These are phyloP conservation scores for Luidia sarsii DNA, from an alignment of 53 echinoderm and acorn worm species.

Conservation along the genomic window DNA sequence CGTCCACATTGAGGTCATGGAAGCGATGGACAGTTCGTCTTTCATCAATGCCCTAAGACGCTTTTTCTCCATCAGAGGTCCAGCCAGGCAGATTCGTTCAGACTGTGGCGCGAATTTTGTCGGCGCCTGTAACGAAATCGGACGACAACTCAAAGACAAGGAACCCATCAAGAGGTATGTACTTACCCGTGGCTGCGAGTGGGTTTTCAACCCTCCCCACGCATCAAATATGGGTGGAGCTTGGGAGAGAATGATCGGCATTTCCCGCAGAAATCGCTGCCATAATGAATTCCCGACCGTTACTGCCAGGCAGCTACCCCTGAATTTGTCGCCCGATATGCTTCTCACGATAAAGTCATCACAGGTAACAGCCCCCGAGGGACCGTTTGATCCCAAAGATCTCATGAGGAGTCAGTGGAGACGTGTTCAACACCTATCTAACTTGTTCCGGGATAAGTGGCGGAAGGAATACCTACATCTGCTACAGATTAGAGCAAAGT, in stretches of 20 bases:
- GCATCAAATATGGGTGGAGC: slow-evolving; percentile 63
- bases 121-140: slow-evolving; percentile 44
- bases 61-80: slow-evolving; percentile 56
- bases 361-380: slow-evolving; percentile 57
- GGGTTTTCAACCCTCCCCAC: slow-evolving; percentile 64
- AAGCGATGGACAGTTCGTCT: slow-evolving; percentile 58
- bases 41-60: too few relatives aligned
- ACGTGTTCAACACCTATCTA: slow-evolving; percentile 60
- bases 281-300: slow-evolving; percentile 25
- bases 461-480: slow-evolving; percentile 56
- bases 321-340: slow-evolving; percentile 59
- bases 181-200: slow-evolving; percentile 39
- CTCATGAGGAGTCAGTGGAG: slow-evolving; percentile 63
- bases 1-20: slow-evolving; percentile 60
- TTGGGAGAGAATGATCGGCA: slow-evolving; percentile 52
- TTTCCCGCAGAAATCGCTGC: slow-evolving; percentile 46
- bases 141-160: slow-evolving; percentile 14
- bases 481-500: slow-evolving; percentile 47
- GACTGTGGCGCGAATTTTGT: slow-evolving; percentile 38
- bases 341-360: slow-evolving; percentile 60
- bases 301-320: slow-evolving; percentile 44
- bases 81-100: slow-evolving; percentile 53
- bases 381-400: slow-evolving; percentile 55
- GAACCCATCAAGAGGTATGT: slow-evolving; percentile 50
- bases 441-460: slow-evolving; percentile 69